Percentiles rank a stretch among this genome's conserved stretches.
phyloP scores from a whole-genome alignment of 30 jellyfish, hydroid and myxozoan species.

The Hydractinia echinata region DNA sequence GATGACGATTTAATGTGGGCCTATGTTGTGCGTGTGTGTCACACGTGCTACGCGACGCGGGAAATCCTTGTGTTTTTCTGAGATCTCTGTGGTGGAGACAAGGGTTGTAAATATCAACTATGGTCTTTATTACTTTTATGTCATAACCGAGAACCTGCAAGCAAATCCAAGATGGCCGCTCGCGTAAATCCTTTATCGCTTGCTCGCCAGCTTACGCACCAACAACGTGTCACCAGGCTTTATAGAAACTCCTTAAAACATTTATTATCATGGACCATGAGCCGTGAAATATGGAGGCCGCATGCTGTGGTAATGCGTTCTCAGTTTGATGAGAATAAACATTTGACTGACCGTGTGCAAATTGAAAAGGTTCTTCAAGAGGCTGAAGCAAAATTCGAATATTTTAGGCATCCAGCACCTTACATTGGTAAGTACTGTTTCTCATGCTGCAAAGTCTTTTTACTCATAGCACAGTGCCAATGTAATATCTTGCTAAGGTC shows the following conservation, averaged over 20 bases:
- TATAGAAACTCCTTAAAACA: slow-evolving; percentile 68
- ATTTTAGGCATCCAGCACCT: slow-evolving; percentile 71
- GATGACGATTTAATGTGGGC: no score
- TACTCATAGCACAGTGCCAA: background rate
- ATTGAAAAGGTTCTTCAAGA: slow-evolving; percentile 64
- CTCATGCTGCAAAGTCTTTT: background rate
- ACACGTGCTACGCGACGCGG: no score
- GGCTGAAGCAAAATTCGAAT: slow-evolving; percentile 64
- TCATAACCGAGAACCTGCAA: background rate
- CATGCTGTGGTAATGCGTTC: slow-evolving; percentile 74
- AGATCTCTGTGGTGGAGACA: no score
- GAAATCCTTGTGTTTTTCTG: no score
- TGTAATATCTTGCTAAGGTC: background rate
- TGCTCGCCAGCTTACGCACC: slow-evolving; percentile 48
- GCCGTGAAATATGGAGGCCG: slow-evolving; percentile 76
- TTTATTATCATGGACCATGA: slow-evolving; percentile 74
- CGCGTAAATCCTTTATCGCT: slow-evolving; percentile 15
- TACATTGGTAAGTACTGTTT: slow-evolving; percentile 57
- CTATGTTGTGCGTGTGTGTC: no score
- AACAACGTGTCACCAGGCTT: slow-evolving; percentile 82
- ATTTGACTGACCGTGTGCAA: slow-evolving; percentile 56
- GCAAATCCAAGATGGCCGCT: slow-evolving; percentile 16
- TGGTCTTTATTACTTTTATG: background rate
- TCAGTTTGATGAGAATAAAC: slow-evolving; percentile 63
- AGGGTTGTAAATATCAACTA: background rate